Evolutionary conservation across 2,113 vertebrate species (phyloP).

Genomic region (Prochilodus magdalenae): DNA sequence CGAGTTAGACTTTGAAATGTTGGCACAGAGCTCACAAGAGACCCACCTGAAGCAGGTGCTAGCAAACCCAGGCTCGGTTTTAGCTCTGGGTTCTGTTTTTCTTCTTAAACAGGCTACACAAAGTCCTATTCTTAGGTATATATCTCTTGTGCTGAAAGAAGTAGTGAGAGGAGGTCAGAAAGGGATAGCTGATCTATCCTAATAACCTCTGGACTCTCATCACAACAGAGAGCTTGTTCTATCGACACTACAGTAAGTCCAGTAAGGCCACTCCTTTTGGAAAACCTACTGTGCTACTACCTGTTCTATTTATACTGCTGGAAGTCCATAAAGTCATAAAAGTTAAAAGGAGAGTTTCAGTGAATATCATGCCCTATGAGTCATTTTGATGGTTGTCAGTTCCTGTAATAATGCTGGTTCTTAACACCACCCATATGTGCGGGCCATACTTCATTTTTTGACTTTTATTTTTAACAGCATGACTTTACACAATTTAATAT

Average conservation of each 20-base stretch:
- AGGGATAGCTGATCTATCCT: slow-evolving; percentile 36
- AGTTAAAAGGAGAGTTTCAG: slow-evolving; percentile 1
- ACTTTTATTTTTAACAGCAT: slow-evolving; percentile 32
- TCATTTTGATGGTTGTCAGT: slow-evolving; percentile 28
- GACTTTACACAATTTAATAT: not conserved
- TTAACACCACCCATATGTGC: slow-evolving; percentile 55
- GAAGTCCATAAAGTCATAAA: slow-evolving; percentile 19
- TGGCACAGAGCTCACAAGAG: not conserved
- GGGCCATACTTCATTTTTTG: slow-evolving; percentile 61
- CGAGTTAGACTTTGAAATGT: slow-evolving; percentile 9
- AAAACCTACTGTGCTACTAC: slow-evolving; percentile 24
- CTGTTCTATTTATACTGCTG: slow-evolving; percentile 26
- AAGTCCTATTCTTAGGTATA: not conserved
- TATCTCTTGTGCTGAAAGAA: not conserved
- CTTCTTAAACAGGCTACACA: not conserved
- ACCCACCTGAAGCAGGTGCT: not conserved
- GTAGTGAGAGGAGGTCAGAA: slow-evolving; percentile 3
- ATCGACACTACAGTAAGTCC: slow-evolving; percentile 31
- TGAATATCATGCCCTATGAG: not conserved
- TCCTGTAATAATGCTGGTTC: slow-evolving; percentile 67
- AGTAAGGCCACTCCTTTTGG: slow-evolving; percentile 49
- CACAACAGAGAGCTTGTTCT: slow-evolving; percentile 57
- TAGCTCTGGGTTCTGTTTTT: not conserved
- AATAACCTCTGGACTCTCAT: slow-evolving; percentile 46
- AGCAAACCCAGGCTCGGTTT: not conserved